phyloP scores from a whole-genome alignment of 2,797 vertebrate genomes.

The Melanotaenia maccullochi region DNA sequence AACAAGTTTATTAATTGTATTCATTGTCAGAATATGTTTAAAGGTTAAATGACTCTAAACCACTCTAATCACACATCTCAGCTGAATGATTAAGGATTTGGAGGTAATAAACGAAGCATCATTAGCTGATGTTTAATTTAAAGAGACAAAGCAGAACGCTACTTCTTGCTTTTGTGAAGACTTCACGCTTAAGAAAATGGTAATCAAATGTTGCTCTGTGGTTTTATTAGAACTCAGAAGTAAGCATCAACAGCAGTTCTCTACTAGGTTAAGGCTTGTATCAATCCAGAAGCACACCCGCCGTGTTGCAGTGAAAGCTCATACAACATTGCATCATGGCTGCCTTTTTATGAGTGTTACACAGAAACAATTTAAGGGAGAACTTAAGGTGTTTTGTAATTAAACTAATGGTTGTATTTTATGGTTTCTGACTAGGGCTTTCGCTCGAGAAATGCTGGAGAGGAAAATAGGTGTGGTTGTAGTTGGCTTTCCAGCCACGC shows the following conservation, averaged over 20 bases:
- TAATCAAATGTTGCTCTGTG: neutral
- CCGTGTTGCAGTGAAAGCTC: neutral
- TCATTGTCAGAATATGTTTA: slow-evolving; percentile 16
- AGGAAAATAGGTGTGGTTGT: slow-evolving; percentile 92
- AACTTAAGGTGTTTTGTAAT: neutral
- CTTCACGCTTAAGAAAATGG: neutral
- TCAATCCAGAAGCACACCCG: neutral
- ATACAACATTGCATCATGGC: neutral
- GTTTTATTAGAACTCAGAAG: neutral
- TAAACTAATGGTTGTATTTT: neutral
- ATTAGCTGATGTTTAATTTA: slow-evolving; percentile 20
- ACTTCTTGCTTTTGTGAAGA: neutral
- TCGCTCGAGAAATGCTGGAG: slow-evolving; percentile 88
- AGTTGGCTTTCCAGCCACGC: slow-evolving; percentile 94
- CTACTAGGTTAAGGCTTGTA: neutral
- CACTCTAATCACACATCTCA: slow-evolving; percentile 9
- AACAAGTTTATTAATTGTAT: neutral
- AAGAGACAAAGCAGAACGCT: neutral
- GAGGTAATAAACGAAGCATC: neutral
- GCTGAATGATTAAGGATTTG: slow-evolving; percentile 25
- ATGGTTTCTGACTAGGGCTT: slow-evolving; percentile 81
- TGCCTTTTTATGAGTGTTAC: neutral
- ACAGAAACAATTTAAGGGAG: neutral
- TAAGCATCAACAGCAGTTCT: neutral
- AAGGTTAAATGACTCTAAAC: slow-evolving; percentile 21